Base-by-base conservation (phyloP, 1,140 invertebrate species). In the Drosophila oshimai region DNA sequence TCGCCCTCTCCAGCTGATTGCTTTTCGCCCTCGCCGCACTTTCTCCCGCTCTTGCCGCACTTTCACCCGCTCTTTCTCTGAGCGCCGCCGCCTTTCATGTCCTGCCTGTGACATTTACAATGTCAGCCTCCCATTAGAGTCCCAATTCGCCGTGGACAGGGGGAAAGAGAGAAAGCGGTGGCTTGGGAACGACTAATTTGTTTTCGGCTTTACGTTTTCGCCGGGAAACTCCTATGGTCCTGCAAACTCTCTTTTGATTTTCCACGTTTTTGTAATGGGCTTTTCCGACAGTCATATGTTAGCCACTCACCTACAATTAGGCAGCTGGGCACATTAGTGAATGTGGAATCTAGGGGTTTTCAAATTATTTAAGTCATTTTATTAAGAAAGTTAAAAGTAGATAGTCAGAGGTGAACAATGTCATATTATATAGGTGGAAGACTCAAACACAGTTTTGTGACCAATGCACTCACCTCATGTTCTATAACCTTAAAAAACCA, bases 31-130 rank as follows among this genome's bases (percentile, higher is more conserved):
- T 69, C 39, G 33, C 20, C 47, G 24, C 22, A 17, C 22, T 9
- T 24, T 18, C 34, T 10, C 18, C 6, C 17, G 49, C 58, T 58
- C 55, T 29, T 22, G n/a, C 31, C 10, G 28, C 17, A 18, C 28
- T 28, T 28, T 28, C 17, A 3, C 9, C 12, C 33, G 7, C 47
- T 47, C 33, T 2, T 15, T 62, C 69, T 71, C 55, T 71, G 51
- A 51, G 70, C 81, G 77, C 71, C 83, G 81, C 10, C 80, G 75
- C 81, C 54, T 31, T 54, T 46, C 29, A 28, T 39, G 31, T 74
- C 57, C 57, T 74, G 76, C 20, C 50, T 55, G 41, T 86, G 81
- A 86, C 81, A 86, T 80, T 76, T 72, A 57, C 61, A 86, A 86
- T 75, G 80, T 79, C 79, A 86, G 69, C 53, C 69, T 50, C 67